These are phyloP conservation scores for Spialia ferax DNA, from an alignment of 2,888 invertebrate species.

Conservation along the genomic window DNA sequence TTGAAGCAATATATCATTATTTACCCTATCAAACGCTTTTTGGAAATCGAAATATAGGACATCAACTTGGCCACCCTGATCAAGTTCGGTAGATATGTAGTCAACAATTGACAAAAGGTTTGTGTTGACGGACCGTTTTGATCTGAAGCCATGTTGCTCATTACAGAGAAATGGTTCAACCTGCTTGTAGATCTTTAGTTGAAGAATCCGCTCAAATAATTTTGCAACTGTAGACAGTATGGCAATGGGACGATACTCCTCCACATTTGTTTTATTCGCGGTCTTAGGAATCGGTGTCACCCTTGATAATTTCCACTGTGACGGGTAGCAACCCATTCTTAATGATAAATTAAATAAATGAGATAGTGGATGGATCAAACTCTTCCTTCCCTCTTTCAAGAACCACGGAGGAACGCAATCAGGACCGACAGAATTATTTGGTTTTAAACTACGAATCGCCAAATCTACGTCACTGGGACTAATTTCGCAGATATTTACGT, in stretches of 20 bases:
- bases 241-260: no score
- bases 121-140: background rate
- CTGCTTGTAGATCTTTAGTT: background rate
- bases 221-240: no score
- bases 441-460: background rate
- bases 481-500: background rate
- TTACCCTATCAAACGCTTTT: background rate
- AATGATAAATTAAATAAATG: no score
- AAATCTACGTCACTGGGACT: background rate
- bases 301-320: no score
- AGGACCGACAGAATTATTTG: background rate
- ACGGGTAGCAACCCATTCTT: no score
- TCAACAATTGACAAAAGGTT: background rate
- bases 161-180: background rate
- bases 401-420: background rate
- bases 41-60: background rate
- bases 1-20: background rate
- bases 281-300: no score
- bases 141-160: background rate
- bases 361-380: background rate
- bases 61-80: background rate
- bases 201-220: no score
- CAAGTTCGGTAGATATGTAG: background rate
- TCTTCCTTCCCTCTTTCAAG: background rate
- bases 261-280: no score